phyloP scores from a whole-genome alignment of 2,888 invertebrate genomes.

The Suillia variegata region DNA sequence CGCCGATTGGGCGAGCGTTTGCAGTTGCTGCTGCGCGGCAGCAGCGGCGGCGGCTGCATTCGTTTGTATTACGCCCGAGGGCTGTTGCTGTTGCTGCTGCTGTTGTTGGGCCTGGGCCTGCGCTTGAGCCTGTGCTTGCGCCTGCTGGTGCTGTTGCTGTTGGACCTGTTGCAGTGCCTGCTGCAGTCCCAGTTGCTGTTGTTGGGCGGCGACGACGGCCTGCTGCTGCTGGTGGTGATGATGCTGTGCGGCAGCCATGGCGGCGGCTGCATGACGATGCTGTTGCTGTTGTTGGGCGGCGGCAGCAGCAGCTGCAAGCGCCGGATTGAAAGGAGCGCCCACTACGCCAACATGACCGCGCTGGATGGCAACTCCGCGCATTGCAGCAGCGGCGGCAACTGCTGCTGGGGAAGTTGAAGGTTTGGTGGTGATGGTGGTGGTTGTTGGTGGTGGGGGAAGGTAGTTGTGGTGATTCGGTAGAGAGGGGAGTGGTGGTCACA shows the following conservation, averaged over 20 bases:
- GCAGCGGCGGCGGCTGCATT: conserved; percentile 60
- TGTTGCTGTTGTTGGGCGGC: conserved; percentile 64
- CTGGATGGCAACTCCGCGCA: conserved; percentile 84
- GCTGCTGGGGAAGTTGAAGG: conserved; percentile 40
- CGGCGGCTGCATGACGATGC: conserved; percentile 63
- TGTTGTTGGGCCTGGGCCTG: conserved; percentile 38
- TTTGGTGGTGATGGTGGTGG: conserved; percentile 25
- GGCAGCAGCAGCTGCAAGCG: conserved; percentile 68
- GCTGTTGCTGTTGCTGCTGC: conserved; percentile 42
- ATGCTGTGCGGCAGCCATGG: conserved; percentile 67
- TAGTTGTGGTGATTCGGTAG: conserved; percentile 28
- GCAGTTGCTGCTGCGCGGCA: conserved; percentile 60
- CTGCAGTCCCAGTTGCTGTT: conserved; percentile 60
- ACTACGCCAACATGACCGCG: conserved; percentile 69
- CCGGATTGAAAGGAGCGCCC: conserved; percentile 63
- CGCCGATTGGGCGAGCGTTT: conserved; percentile 66
- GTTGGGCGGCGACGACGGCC: conserved; percentile 64
- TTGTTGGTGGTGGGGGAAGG: conserved; percentile 26
- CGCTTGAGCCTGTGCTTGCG: conserved; percentile 36
- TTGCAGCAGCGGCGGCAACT: conserved; percentile 71
- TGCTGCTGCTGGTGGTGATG: conserved; percentile 60
- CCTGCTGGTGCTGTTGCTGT: conserved; percentile 35
- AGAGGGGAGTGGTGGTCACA: neutral
- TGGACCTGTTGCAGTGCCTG: conserved; percentile 34
- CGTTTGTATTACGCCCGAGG: conserved; percentile 60